Conservation (phyloP, 1,140 invertebrate genomes). For the Formica exsecta region DNA sequence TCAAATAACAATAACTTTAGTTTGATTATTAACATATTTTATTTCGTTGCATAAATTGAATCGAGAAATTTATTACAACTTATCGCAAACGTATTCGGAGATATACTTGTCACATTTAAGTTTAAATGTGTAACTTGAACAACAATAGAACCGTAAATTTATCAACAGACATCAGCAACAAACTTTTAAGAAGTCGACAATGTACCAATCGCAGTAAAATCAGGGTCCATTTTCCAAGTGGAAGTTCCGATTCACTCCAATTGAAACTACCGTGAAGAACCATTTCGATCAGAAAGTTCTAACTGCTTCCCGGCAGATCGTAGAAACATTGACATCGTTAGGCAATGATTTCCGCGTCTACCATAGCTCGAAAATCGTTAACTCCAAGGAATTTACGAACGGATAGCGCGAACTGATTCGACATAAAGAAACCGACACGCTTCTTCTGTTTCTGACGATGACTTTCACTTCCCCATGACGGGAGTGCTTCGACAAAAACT, state of each 20-base stretch:
- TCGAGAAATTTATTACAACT: neutral
- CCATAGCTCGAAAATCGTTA: conserved; percentile 33
- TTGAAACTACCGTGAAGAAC: conserved; percentile 57
- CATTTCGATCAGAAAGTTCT: conserved; percentile 58
- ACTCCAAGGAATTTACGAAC: conserved; percentile 27
- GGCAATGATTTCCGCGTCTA: conserved; percentile 25
- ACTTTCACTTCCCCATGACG: conserved; percentile 6
- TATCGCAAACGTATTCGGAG: neutral
- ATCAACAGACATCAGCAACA: conserved; percentile 65
- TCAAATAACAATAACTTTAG: neutral
- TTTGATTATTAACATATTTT: neutral
- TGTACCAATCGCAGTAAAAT: conserved; percentile 63
- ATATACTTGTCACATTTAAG: neutral
- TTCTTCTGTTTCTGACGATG: conserved; percentile 33
- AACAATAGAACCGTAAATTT: conserved; percentile 37
- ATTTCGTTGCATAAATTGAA: neutral
- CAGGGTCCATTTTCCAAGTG: conserved; percentile 57
- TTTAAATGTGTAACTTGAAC: conserved; percentile 7
- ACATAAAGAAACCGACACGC: conserved; percentile 40
- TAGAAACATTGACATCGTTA: conserved; percentile 57
- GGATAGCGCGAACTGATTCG: neutral
- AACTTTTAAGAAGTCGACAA: conserved; percentile 61
- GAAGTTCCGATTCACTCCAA: conserved; percentile 43
- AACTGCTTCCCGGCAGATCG: conserved; percentile 54
- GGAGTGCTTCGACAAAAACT: conserved; percentile 37